Evolutionary conservation across 2,888 invertebrate species (phyloP).

Genomic region (Hyppa rectilinea): DNA sequence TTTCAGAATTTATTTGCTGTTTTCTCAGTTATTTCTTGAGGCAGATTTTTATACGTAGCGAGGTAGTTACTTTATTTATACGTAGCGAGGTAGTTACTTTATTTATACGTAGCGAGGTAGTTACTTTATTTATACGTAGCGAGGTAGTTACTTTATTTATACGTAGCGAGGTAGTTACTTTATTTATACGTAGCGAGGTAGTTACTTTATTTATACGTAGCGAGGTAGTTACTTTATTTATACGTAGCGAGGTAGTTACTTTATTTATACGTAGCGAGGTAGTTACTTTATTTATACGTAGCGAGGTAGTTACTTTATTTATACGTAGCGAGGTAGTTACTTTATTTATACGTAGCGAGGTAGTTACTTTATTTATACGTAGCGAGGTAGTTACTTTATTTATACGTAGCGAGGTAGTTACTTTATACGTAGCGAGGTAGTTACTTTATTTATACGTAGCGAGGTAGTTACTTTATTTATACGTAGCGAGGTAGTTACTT

Average conservation of each 20-base stretch:
- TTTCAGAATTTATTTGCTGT: constrained; percentile 18
- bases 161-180: constrained; percentile 19
- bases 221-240: constrained; percentile 31
- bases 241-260: constrained; percentile 20
- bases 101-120: constrained; percentile 20
- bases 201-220: constrained; percentile 25
- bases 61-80: constrained; percentile 34
- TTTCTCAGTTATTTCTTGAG: constrained; percentile 26
- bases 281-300: constrained; percentile 28
- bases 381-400: constrained; percentile 29
- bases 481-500: constrained; percentile 19
- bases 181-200: constrained; percentile 21
- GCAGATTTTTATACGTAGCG: constrained; percentile 9
- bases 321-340: constrained; percentile 19
- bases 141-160: constrained; percentile 33
- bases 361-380: constrained; percentile 29
- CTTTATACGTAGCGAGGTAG: constrained; percentile 20
- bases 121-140: constrained; percentile 24
- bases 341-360: constrained; percentile 19
- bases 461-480: constrained; percentile 33
- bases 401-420: constrained; percentile 20
- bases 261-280: constrained; percentile 19
- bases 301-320: constrained; percentile 31
- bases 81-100: constrained; percentile 20
- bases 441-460: constrained; percentile 24